Base-by-base conservation (phyloP, 2,113 vertebrate species). In the Dromas ardeola region DNA sequence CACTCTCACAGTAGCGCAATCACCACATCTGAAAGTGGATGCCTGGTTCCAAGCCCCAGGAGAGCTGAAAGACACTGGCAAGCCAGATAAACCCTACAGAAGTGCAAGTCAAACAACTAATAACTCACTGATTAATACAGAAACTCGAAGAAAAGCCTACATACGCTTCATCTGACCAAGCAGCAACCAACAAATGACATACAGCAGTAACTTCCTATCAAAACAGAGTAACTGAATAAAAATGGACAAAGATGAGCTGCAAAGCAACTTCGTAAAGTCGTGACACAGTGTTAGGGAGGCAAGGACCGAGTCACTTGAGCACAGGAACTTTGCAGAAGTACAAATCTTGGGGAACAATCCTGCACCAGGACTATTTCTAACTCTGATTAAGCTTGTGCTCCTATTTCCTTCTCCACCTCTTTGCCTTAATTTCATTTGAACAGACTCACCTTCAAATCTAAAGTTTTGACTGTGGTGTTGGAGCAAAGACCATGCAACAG, bases 391-490 rank as follows among this genome's bases (percentile, higher is more conserved):
- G 26, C 3, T 40, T 38, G 8, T 29, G 11, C 18, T 84, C 19
- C 16, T 36, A 11, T 18, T 62, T 22, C 30, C 49, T 87, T 34
- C 18, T 42, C 52, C 19, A 40, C 6, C 9, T 47, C 2, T 61
- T 50, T 29, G 38, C 49, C 11, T 26, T 38, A 61, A 49, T 62
- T 66, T 49, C 45, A 38, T 65, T 61, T 1, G 1, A 78, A 40
- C 16, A 55, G 20, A 73, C 97, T 97, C 98, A 99, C 99, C 99
- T 99, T 99, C 38, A 99, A 91, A 96, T 99, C 99, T 91, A 99
- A 98, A 52, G 94, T 92, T 95, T 98, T 99, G 27, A 99, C 94
- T 4, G 98, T 97, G 10, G 98, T 98, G 96, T 99, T 99, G 67
- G 96, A 94, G 81, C 98, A 98, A 78, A 99, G 98, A 36, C 99